A percentile compares a stretch with the other conserved stretches of the same genome.
Evolutionary conservation across 2,113 vertebrate species (phyloP).

Genomic region (Phalacrocorax brasilianus): DNA sequence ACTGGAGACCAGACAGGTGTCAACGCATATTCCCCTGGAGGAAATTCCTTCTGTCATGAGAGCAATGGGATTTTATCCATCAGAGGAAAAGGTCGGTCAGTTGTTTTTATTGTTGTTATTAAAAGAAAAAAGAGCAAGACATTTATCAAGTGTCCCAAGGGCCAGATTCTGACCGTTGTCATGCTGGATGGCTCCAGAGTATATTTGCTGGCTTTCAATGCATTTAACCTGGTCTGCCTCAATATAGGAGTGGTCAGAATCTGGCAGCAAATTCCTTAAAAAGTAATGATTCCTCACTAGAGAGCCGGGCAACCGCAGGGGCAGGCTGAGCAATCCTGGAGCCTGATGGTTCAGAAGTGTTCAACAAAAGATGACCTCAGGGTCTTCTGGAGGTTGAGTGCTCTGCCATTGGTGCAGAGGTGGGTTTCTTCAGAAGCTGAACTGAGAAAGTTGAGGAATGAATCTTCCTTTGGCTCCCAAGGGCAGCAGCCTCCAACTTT

Average conservation of each 20-base stretch:
- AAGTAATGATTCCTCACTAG: background rate
- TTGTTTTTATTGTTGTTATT: background rate
- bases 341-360: background rate
- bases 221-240: background rate
- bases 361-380: background rate
- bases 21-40: slow-evolving; percentile 80
- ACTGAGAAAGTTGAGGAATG: background rate
- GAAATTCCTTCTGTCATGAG: slow-evolving; percentile 89
- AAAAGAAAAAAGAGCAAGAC: background rate
- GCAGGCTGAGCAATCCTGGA: background rate
- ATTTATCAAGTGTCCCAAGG: background rate
- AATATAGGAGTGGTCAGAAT: background rate
- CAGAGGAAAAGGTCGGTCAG: slow-evolving; percentile 84
- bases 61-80: slow-evolving; percentile 89
- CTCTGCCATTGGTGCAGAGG: background rate
- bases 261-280: background rate
- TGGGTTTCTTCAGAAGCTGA: background rate
- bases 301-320: background rate
- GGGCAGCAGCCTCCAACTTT: background rate
- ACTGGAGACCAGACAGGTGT: slow-evolving; percentile 80
- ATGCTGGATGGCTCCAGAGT: background rate
- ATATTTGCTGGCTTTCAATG: background rate
- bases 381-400: background rate
- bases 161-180: background rate
- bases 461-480: background rate